These are phyloP conservation scores for Drosophila nr. perissopoda DNA, from an alignment of 2,888 invertebrate genomes.

Conservation along the genomic window DNA sequence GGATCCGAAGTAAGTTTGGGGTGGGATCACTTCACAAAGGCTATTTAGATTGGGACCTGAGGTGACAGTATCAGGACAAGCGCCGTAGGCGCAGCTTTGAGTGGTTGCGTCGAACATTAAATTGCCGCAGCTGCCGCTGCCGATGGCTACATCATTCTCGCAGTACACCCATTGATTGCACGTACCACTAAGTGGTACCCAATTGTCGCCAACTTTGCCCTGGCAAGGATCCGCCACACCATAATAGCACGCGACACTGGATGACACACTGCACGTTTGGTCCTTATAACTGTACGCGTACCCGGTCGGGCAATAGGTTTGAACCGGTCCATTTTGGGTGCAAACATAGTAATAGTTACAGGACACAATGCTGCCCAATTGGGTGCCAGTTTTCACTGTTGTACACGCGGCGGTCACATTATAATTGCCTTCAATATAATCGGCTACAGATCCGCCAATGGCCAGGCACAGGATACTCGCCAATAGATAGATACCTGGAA, in stretches of 20 bases:
- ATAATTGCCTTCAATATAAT: constrained; percentile 55
- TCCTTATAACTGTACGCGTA: constrained; percentile 32
- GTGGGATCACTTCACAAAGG: constrained; percentile 49
- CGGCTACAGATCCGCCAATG: constrained; percentile 20
- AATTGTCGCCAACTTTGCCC: constrained; percentile 4
- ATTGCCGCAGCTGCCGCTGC: constrained; percentile 13
- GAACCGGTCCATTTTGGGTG: constrained; percentile 31
- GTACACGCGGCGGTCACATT: constrained; percentile 63
- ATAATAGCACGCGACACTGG: constrained; percentile 48
- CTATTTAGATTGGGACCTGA: not conserved
- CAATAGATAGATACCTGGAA: constrained; percentile 52
- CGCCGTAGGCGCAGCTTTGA: constrained; percentile 31
- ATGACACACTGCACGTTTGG: constrained; percentile 33
- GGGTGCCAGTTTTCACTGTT: constrained; percentile 34
- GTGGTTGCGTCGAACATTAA: constrained; percentile 1
- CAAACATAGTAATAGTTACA: constrained; percentile 59
- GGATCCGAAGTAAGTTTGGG: constrained; percentile 46
- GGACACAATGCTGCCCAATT: constrained; percentile 54
- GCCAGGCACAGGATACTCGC: constrained; percentile 37
- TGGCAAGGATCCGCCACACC: constrained; percentile 48
- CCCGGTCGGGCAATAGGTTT: constrained; percentile 23
- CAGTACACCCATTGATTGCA: constrained; percentile 50
- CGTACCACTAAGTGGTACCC: constrained; percentile 40
- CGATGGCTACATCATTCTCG: not conserved
- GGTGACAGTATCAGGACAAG: constrained; percentile 30